Conservation (phyloP, 2,113 vertebrate species). For the Xiphorhynchus elegans region DNA sequence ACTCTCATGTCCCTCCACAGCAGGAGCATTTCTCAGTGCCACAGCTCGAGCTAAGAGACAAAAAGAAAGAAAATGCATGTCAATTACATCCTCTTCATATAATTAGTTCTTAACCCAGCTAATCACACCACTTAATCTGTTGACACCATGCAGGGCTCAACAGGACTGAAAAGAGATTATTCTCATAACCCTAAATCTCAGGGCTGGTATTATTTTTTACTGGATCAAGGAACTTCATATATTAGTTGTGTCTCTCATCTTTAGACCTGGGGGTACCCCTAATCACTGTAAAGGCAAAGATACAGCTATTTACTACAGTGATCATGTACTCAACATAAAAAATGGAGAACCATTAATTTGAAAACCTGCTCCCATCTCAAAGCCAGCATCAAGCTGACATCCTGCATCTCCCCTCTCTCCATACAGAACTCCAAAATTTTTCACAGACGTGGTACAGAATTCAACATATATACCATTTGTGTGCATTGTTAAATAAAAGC, state of each 20-base stretch:
- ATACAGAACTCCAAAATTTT: neutral
- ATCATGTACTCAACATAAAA: neutral
- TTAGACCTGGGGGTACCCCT: neutral
- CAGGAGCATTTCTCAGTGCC: neutral
- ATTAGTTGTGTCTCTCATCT: neutral
- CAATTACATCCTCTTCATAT: neutral
- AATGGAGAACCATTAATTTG: neutral
- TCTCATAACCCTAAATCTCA: neutral
- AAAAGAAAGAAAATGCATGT: neutral
- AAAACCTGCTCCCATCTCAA: neutral
- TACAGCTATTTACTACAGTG: neutral
- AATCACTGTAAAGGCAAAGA: neutral
- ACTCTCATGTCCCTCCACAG: accelerated
- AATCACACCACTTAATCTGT: slow-evolving; percentile 17
- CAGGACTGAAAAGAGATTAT: neutral
- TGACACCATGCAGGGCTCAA: neutral
- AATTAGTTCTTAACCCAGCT: slow-evolving; percentile 24
- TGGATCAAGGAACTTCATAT: neutral
- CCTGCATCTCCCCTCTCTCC: accelerated
- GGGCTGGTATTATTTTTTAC: neutral
- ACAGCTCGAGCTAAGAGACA: neutral
- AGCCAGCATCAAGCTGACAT: neutral
- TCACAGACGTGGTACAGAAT: neutral
- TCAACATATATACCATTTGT: neutral
- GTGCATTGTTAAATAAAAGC: neutral